Percentiles rank a stretch among this genome's conserved stretches.
Evolutionary conservation across 2,113 vertebrate genomes (phyloP).

Genomic region (Martes martes): DNA sequence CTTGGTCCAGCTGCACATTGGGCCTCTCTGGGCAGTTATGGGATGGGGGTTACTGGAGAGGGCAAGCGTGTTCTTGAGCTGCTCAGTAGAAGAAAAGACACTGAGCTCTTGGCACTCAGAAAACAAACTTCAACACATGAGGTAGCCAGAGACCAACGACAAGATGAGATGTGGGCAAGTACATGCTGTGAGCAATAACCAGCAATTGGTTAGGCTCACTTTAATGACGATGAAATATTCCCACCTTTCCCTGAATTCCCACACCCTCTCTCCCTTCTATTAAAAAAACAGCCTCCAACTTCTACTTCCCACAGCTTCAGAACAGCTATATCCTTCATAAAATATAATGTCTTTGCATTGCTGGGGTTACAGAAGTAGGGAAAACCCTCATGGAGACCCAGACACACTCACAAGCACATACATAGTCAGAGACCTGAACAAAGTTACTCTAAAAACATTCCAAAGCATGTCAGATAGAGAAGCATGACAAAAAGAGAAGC

Average conservation of each 20-base stretch:
- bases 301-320: background rate
- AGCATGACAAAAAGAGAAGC: background rate
- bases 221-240: background rate
- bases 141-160: background rate
- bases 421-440: background rate
- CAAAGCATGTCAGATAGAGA: background rate
- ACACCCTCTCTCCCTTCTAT: background rate
- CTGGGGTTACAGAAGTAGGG: background rate
- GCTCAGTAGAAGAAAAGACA: background rate
- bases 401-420: background rate
- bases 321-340: background rate
- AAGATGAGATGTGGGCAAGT: background rate
- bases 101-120: background rate
- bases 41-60: background rate
- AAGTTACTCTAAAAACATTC: background rate
- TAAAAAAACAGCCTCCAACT: background rate
- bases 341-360: background rate
- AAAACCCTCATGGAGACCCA: background rate
- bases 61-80: background rate
- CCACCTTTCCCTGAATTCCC: background rate
- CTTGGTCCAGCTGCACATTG: background rate
- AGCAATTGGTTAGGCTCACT: background rate
- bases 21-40: fast-evolving
- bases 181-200: background rate
- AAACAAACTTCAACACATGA: background rate